Evolutionary conservation across 2,797 vertebrate species (phyloP).

Genomic region (Ispidina lecontei): DNA sequence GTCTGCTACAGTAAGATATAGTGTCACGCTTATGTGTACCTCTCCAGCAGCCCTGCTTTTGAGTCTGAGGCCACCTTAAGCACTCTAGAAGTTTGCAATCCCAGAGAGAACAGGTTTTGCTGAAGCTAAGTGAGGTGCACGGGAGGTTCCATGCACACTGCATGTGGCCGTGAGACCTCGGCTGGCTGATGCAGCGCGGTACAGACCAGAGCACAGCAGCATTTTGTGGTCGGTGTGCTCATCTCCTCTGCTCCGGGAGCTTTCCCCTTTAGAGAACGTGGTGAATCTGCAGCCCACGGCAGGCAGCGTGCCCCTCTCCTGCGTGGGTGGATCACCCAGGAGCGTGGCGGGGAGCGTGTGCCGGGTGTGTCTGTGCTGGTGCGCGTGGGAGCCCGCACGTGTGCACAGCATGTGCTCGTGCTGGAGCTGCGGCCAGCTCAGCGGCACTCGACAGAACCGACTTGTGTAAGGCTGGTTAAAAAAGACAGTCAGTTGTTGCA

Average conservation of each 20-base stretch:
- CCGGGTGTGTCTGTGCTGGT: neutral
- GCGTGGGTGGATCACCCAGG: neutral
- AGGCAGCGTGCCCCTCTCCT: fast-evolving
- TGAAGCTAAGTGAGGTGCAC: fast-evolving
- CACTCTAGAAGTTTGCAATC: neutral
- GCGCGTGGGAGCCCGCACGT: slow-evolving; percentile 23
- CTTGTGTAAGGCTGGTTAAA: neutral
- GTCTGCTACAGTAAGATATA: neutral
- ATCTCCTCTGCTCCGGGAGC: neutral
- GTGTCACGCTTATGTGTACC: neutral
- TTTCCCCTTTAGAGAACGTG: neutral
- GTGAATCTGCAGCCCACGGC: neutral
- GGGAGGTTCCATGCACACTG: fast-evolving
- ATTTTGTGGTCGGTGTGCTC: fast-evolving
- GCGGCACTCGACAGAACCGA: neutral
- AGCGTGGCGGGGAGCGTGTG: neutral
- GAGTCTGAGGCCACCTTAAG: neutral
- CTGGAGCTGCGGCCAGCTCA: neutral
- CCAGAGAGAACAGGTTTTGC: neutral
- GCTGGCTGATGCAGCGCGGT: neutral
- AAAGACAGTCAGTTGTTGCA: slow-evolving; percentile 13
- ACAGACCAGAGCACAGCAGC: neutral
- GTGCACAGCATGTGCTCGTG: slow-evolving; percentile 24
- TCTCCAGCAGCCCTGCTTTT: neutral
- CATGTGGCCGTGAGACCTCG: fast-evolving